Conservation (phyloP, 1,140 invertebrate species). For the Apocrypta bakeri region DNA sequence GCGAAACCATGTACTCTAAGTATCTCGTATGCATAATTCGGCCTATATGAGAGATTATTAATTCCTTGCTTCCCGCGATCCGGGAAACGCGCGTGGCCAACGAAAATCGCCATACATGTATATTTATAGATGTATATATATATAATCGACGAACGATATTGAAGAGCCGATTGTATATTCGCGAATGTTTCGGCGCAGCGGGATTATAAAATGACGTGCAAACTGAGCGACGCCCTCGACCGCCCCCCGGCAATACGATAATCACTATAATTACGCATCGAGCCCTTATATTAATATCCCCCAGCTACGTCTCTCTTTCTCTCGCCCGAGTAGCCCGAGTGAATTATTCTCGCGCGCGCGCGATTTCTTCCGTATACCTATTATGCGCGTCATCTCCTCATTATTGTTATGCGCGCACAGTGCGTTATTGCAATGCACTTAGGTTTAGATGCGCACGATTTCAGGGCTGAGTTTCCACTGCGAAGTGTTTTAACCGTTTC, state of each 20-base stretch:
- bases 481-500: too few relatives aligned
- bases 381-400: conserved; percentile 35
- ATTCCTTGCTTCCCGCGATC: conserved; percentile 11
- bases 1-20: conserved; percentile 26
- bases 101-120: too few relatives aligned
- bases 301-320: conserved; percentile 60
- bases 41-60: conserved; percentile 51
- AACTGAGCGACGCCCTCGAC: conserved; percentile 73
- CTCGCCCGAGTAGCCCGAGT: conserved; percentile 42
- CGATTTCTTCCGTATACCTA: conserved; percentile 5
- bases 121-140: too few relatives aligned
- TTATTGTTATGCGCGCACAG: conserved; percentile 2
- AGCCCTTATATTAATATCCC: conserved; percentile 75
- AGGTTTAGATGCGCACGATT: too few relatives aligned
- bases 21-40: conserved; percentile 20
- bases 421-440: too few relatives aligned
- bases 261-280: conserved; percentile 75
- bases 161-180: conserved; percentile 55
- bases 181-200: conserved; percentile 31
- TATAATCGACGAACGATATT: conserved; percentile 22
- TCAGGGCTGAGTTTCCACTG: too few relatives aligned
- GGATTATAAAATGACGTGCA: conserved; percentile 74
- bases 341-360: conserved; percentile 41
- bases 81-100: too few relatives aligned
- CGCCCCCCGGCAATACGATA: conserved; percentile 74